Evolutionary conservation across 1,140 invertebrate species (phyloP), one percentile per base, ranked within the genome.

Genomic region (Leptonema lineaticorne): DNA sequence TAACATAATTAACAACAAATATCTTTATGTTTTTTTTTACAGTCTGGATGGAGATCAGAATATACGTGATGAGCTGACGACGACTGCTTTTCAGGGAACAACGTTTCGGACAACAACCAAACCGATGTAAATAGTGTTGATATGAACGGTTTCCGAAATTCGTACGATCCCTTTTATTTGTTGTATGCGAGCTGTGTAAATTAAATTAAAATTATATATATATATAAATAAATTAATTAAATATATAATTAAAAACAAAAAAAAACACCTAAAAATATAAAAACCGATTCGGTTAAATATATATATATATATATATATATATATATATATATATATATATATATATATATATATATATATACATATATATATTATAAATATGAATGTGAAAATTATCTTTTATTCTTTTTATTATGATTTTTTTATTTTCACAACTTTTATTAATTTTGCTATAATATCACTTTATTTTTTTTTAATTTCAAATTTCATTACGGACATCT

Each of bases 1-100:
- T n/a, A n/a, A n/a, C n/a, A n/a, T n/a, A n/a, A n/a, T n/a, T n/a
- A n/a, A n/a, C n/a, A n/a, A n/a, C n/a, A 41, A 41, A 41, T 41
- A 16, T 41, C 2, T 41, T 3, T 53, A 45, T 66, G 16, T 50
- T 26, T 45, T 28, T 68, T 33, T 22, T 69, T 72, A 27, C 65
- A 72, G 71, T 72, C 71, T 29, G 71, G 71, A 0, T 72, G 71
- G 71, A 72, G 71, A 69, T 72, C 71, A 33, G 71, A 72, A 68
- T 72, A 72, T 53, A 72, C 71, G 71, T 72, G 71, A 72, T 72
- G 71, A 72, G 71, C 65, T 69, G 71, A 63, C 26, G 68, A 69
- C 50, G 50, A 69, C 14, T 60, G 29, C 14, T 46, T 28, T 29
- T 62, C 29, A 24, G 50, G 33, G 66, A 69, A 30, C 62, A 64